Evolutionary conservation across 1,140 invertebrate species (phyloP).

Genomic region (Bombyx mandarina): DNA sequence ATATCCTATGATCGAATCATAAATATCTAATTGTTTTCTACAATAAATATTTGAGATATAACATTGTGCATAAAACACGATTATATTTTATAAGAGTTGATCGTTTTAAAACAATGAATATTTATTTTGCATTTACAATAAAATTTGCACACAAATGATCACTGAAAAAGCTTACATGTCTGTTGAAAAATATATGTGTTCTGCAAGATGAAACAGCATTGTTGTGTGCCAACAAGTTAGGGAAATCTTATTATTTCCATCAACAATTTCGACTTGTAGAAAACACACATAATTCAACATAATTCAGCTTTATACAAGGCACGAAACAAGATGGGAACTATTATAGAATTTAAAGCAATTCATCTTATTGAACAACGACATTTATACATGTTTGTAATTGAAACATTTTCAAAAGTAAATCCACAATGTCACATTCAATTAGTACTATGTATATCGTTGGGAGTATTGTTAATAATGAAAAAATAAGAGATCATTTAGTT

Average conservation of each 20-base stretch:
- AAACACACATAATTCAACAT: not conserved
- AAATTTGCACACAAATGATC: conserved; percentile 53
- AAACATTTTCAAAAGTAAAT: too few species aligned
- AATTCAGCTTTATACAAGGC: conserved; percentile 48
- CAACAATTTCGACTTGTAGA: too few species aligned
- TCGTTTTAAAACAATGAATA: conserved; percentile 52
- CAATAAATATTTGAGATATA: conserved; percentile 67
- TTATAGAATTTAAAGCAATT: conserved; percentile 1
- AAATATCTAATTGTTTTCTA: conserved; percentile 37
- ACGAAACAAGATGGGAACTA: conserved; percentile 42
- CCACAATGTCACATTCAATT: too few species aligned
- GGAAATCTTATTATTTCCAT: too few species aligned
- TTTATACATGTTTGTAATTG: too few species aligned
- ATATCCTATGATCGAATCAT: too few species aligned
- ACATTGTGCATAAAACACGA: conserved; percentile 46
- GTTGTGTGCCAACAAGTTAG: too few species aligned
- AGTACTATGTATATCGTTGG: too few species aligned
- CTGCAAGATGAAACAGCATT: too few species aligned
- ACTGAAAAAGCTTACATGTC: conserved; percentile 27
- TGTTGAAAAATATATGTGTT: conserved; percentile 14
- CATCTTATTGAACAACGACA: too few species aligned
- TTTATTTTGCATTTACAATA: conserved; percentile 53
- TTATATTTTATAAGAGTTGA: conserved; percentile 51
- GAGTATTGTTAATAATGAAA: too few species aligned
- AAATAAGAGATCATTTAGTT: too few species aligned